Evolutionary conservation across 2,113 vertebrate genomes (phyloP).

Genomic region (Oreotrochilus melanogaster): DNA sequence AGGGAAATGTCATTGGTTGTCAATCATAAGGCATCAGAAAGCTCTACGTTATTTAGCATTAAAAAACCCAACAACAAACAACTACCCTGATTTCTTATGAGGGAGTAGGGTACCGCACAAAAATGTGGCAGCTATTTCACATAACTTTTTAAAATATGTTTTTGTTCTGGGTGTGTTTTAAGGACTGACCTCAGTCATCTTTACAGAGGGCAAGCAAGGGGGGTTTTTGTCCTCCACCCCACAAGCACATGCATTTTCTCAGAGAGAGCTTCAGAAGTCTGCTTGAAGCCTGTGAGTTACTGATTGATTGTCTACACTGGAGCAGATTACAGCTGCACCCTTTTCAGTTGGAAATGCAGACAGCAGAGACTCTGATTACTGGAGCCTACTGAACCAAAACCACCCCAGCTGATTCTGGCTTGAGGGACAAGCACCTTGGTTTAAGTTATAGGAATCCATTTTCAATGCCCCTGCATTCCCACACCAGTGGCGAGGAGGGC

Average conservation of each 20-base stretch:
- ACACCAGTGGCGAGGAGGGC: neutral
- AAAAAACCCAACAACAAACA: neutral
- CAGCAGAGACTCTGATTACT: neutral
- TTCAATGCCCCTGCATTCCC: neutral
- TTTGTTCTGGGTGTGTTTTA: neutral
- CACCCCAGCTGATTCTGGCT: neutral
- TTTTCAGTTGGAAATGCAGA: neutral
- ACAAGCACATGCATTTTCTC: neutral
- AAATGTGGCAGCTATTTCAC: slow-evolving; percentile 65
- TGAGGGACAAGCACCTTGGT: neutral
- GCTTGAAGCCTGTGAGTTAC: neutral
- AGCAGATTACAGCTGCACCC: neutral
- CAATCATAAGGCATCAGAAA: neutral
- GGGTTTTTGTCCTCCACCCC: neutral
- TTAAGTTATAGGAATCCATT: neutral
- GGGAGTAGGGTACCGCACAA: slow-evolving; percentile 60
- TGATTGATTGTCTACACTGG: neutral
- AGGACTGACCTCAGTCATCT: neutral
- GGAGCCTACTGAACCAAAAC: neutral
- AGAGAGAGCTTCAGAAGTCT: neutral
- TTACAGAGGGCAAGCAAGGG: neutral
- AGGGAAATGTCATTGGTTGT: neutral
- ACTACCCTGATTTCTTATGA: slow-evolving; percentile 1
- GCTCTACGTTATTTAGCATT: neutral
- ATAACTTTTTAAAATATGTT: neutral